Percentiles rank a stretch among this genome's conserved stretches.
Evolutionary conservation across 2,113 vertebrate species (phyloP).

Genomic region (Oreochromis aureus): DNA sequence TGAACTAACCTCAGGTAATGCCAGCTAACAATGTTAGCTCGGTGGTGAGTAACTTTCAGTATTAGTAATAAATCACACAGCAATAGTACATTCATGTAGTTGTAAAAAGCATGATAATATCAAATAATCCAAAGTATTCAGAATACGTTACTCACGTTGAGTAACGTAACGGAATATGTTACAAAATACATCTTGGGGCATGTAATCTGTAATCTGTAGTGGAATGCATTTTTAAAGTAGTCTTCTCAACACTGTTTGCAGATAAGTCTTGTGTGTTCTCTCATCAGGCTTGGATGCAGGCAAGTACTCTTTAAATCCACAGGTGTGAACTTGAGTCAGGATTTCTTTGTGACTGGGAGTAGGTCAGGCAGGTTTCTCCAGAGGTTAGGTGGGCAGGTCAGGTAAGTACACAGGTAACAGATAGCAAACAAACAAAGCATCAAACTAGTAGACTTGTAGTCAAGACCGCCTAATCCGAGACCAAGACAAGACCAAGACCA

Average conservation of each 20-base stretch:
- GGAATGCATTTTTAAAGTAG: neutral
- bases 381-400: neutral
- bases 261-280: neutral
- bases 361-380: neutral
- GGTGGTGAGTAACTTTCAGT: neutral
- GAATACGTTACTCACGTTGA: neutral
- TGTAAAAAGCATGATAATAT: neutral
- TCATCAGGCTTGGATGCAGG: neutral
- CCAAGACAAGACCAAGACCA: too few relatives aligned
- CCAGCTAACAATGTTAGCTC: neutral
- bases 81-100: neutral
- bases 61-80: neutral
- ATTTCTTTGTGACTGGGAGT: neutral
- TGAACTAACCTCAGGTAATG: neutral
- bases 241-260: neutral
- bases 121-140: neutral
- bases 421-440: neutral
- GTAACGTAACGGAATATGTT: neutral
- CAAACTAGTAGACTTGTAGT: too few relatives aligned
- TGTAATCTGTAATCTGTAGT: neutral
- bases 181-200: neutral
- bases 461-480: too few relatives aligned
- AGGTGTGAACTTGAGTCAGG: neutral
- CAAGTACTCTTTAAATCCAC: neutral
- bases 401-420: neutral